Conservation (phyloP, 2,113 vertebrate genomes). For the Pimephales promelas region DNA sequence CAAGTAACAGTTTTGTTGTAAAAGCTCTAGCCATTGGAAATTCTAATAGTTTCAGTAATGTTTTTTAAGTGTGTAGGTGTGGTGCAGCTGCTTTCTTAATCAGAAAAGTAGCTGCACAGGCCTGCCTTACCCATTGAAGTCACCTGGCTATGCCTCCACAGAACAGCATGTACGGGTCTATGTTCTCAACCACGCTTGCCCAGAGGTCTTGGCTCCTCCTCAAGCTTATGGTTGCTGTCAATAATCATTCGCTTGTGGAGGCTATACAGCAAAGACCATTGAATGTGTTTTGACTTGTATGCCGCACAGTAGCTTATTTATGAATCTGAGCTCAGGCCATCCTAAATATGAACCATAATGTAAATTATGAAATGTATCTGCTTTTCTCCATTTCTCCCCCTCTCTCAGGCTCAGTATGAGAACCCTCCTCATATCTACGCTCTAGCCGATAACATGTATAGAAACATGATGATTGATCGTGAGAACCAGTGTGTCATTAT, state of each 20-base stretch:
- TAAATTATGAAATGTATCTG: background rate
- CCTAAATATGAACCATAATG: background rate
- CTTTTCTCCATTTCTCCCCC: background rate
- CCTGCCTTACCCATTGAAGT: constrained; percentile 58
- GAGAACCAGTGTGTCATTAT: constrained; percentile 99
- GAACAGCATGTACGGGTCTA: constrained; percentile 62
- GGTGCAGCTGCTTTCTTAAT: constrained; percentile 53
- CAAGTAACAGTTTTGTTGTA: too few relatives aligned
- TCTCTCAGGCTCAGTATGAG: constrained; percentile 91
- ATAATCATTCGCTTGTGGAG: background rate
- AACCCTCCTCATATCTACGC: constrained; percentile 98
- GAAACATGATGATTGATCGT: constrained; percentile 98
- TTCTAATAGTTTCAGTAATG: constrained; percentile 20
- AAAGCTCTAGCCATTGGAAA: too few relatives aligned
- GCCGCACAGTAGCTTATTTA: background rate
- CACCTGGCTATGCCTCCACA: constrained; percentile 62
- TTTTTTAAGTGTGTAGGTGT: constrained; percentile 55
- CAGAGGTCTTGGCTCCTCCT: constrained; percentile 33
- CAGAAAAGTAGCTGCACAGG: constrained; percentile 66
- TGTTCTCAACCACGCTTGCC: constrained; percentile 44
- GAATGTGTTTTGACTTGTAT: background rate
- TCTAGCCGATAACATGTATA: constrained; percentile 96
- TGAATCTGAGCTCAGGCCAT: background rate
- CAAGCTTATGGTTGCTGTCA: background rate
- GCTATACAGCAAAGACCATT: background rate